Evolutionary conservation across 1,140 invertebrate genomes (phyloP).

Genomic region (Orius insidiosus): DNA sequence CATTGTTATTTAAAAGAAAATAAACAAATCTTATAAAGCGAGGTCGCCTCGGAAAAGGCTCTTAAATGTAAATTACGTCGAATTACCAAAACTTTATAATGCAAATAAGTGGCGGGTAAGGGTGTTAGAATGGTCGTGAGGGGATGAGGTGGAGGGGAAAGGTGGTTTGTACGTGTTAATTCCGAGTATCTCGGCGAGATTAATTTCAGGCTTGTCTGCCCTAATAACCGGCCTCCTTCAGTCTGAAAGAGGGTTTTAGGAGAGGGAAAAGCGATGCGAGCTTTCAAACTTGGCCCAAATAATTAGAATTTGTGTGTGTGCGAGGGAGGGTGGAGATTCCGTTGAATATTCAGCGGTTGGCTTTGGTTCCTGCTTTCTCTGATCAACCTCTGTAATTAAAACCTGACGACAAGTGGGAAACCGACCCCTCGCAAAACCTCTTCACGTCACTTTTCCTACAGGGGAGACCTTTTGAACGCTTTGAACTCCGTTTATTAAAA

Average conservation of each 20-base stretch:
- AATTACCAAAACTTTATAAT: background rate
- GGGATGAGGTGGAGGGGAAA: too few species aligned
- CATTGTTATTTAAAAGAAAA: too few species aligned
- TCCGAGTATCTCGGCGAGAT: slow-evolving; percentile 6
- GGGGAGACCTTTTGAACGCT: too few species aligned
- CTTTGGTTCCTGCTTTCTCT: background rate
- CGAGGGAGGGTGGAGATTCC: too few species aligned
- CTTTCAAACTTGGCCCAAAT: slow-evolving; percentile 3
- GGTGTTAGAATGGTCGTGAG: too few species aligned
- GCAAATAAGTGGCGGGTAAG: background rate
- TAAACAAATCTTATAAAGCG: too few species aligned
- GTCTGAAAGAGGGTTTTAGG: background rate
- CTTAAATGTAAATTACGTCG: slow-evolving; percentile 5
- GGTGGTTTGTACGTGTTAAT: slow-evolving; percentile 8
- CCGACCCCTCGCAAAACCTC: too few species aligned
- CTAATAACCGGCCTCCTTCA: background rate
- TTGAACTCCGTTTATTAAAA: too few species aligned
- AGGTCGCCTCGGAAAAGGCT: too few species aligned
- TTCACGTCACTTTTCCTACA: too few species aligned
- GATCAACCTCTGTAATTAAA: too few species aligned
- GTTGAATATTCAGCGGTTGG: slow-evolving; percentile 1
- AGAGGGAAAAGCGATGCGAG: background rate
- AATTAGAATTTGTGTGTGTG: slow-evolving; percentile 5
- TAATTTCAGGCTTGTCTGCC: background rate
- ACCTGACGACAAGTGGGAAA: too few species aligned